Percentiles rank a stretch among this genome's conserved stretches.
phyloP scores from a whole-genome alignment of 2,113 vertebrate genomes.

The Excalfactoria chinensis region DNA sequence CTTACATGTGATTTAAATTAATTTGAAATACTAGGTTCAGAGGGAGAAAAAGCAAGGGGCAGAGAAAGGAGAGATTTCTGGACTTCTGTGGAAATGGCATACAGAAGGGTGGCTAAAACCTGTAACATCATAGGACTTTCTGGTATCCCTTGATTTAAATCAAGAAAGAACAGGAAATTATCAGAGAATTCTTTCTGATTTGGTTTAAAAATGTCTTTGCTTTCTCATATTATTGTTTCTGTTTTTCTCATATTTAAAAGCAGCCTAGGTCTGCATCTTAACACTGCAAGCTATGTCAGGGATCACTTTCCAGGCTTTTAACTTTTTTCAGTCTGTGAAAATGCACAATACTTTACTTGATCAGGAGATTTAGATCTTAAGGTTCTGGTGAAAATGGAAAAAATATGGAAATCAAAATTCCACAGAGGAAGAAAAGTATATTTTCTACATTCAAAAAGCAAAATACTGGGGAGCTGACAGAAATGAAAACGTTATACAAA shows the following conservation, averaged over 20 bases:
- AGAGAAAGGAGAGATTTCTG: background rate
- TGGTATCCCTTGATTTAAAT: background rate
- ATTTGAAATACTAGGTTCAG: conserved; percentile 49
- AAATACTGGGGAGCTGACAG: background rate
- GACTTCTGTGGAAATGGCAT: background rate
- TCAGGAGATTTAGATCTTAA: background rate
- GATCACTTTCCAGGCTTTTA: background rate
- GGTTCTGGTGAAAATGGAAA: background rate
- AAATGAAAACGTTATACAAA: background rate
- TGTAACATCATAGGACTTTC: background rate
- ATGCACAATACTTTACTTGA: background rate
- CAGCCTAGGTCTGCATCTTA: background rate
- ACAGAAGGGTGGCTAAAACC: background rate
- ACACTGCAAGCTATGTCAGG: rapidly evolving
- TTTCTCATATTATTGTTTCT: background rate
- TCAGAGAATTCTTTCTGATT: background rate
- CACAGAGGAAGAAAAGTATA: rapidly evolving
- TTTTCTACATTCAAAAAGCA: background rate
- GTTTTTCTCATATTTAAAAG: background rate
- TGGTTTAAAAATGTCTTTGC: background rate
- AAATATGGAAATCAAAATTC: background rate
- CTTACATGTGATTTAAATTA: conserved; percentile 64
- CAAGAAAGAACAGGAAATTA: background rate
- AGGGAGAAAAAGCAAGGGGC: background rate
- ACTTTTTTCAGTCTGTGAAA: background rate